Conservation (phyloP, 2,888 invertebrate genomes). For the Periphyllus acericola region DNA sequence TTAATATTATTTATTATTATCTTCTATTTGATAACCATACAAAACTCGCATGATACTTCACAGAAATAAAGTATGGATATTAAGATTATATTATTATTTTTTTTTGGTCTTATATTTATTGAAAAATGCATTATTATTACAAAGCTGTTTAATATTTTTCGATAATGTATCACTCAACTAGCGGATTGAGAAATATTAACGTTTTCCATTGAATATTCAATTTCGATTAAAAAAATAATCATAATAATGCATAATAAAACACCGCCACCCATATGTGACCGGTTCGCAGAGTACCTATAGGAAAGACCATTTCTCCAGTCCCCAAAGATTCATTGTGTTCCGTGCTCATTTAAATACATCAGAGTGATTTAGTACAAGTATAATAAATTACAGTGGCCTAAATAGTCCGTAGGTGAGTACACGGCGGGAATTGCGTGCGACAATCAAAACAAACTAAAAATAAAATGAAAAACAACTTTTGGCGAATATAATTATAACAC, state of each 20-base stretch:
- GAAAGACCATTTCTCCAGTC: slow-evolving; percentile 11
- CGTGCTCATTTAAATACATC: slow-evolving; percentile 41
- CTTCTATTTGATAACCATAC: too few relatives aligned
- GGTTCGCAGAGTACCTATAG: background rate
- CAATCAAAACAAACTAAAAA: background rate
- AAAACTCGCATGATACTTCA: too few relatives aligned
- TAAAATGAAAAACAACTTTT: background rate
- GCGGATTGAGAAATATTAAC: background rate
- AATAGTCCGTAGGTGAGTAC: slow-evolving; percentile 48
- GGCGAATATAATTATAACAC: background rate
- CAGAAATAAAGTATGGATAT: too few relatives aligned
- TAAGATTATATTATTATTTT: background rate
- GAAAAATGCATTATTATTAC: background rate
- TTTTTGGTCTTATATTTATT: background rate
- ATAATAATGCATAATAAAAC: slow-evolving; percentile 8
- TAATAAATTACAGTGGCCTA: slow-evolving; percentile 49
- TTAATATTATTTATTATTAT: too few relatives aligned
- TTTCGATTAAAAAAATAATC: background rate
- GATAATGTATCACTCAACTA: background rate
- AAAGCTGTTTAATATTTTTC: background rate
- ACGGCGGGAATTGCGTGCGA: background rate
- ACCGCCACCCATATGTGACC: slow-evolving; percentile 16
- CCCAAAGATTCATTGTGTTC: slow-evolving; percentile 28
- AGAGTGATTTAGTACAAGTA: slow-evolving; percentile 32
- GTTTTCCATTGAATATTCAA: slow-evolving; percentile 10